Evolutionary conservation across 2,113 vertebrate genomes (phyloP), one percentile per base, ranked within the genome.

Genomic region (Vanacampus margaritifer): DNA sequence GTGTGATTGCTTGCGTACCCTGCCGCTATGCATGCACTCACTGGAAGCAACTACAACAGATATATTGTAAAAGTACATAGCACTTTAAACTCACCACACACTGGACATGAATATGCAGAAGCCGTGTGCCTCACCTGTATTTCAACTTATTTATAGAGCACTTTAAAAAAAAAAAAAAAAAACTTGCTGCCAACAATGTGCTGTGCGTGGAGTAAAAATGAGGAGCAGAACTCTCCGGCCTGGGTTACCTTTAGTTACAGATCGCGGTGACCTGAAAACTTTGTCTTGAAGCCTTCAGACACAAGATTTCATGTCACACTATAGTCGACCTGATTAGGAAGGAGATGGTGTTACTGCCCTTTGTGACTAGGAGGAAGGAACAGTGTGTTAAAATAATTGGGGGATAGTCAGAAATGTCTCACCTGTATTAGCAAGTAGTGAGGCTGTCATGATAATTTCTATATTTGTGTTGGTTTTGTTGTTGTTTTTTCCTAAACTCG

Each of bases 261-360:
- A 66, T 83, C 73, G 68, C 75, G 41, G 61, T n/a, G 64, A 73
- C 79, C 74, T 73, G 37, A 74, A 60, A 67, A 76, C 76, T 74
- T 10, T 64, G 78, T 82, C 50, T 57, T 1, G 73, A 81, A 68
- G 72, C 78, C 51, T 67, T 73, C 79, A 80, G 82, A 82, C 54
- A 73, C 51, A 26, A 74, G 78, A 83, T 83, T 84, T 83, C 83
- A 77, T 88, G 84, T 88, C 84, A 81, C 82, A 83, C 82, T 74
- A 72, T 81, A 79, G 74, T 67, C 77, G 84, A 87, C 86, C 75
- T 86, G 84, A 90, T 90, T 87, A 87, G 80, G 71, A 78, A 75
- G 79, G 83, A 81, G 84, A 86, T 75, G 75, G 79, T 78, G 76
- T 86, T 87, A 80, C 84, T 78, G 71, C 65, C 80, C 39, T 66